phyloP scores from a whole-genome alignment of 1,140 invertebrate species.

The Popillia japonica region DNA sequence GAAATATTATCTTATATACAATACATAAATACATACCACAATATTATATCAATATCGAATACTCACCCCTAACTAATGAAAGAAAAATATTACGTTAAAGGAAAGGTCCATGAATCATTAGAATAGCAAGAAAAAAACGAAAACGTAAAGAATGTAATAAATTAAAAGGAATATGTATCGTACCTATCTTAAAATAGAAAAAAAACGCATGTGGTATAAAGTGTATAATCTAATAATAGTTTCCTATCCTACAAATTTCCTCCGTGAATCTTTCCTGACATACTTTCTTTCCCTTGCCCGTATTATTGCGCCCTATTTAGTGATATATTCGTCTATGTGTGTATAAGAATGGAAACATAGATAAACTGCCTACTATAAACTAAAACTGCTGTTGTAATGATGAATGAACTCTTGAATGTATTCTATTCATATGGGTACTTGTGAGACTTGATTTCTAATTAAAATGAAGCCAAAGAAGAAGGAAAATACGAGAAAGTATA shows the following conservation, averaged over 20 bases:
- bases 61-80: neutral
- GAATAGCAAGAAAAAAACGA: slow-evolving; percentile 53
- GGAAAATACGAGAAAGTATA: slow-evolving; percentile 8
- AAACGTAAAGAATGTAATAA: slow-evolving; percentile 36
- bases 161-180: slow-evolving; percentile 34
- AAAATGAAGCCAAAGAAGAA: neutral
- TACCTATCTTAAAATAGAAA: slow-evolving; percentile 40
- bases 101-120: slow-evolving; percentile 58
- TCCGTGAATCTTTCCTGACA: slow-evolving; percentile 30
- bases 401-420: slow-evolving; percentile 52
- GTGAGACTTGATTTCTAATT: slow-evolving; percentile 35
- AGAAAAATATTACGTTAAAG: slow-evolving; percentile 9
- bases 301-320: slow-evolving; percentile 27
- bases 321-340: slow-evolving; percentile 43
- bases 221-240: slow-evolving; percentile 41
- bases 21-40: slow-evolving; percentile 6
- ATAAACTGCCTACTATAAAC: slow-evolving; percentile 5
- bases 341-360: slow-evolving; percentile 47
- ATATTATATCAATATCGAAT: slow-evolving; percentile 14
- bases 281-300: no score
- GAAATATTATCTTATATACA: neutral
- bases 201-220: slow-evolving; percentile 44
- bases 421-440: slow-evolving; percentile 29
- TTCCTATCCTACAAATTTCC: slow-evolving; percentile 30
- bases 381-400: slow-evolving; percentile 59